phyloP scores from a whole-genome alignment of 2,797 vertebrate genomes.

The Centropyge bicolor region DNA sequence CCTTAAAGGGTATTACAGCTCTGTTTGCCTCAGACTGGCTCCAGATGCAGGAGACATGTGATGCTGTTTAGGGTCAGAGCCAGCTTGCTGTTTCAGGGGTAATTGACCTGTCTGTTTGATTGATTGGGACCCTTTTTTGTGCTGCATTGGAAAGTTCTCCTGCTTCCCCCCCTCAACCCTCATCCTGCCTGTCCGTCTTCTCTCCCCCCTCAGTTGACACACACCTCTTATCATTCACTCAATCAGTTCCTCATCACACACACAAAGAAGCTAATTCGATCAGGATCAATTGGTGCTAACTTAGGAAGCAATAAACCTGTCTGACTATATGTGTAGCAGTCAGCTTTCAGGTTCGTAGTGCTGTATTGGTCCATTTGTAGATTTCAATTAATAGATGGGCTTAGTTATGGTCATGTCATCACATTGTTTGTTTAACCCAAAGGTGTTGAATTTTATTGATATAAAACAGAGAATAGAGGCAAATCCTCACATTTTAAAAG shows the following conservation, averaged over 20 bases:
- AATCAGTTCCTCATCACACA: constrained; percentile 17
- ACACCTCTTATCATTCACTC: neutral
- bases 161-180: neutral
- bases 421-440: neutral
- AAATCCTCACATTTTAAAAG: neutral
- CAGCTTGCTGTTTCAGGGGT: constrained; percentile 52
- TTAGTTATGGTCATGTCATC: neutral
- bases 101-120: constrained; percentile 53
- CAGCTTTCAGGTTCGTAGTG: neutral
- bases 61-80: constrained; percentile 22
- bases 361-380: neutral
- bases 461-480: too few relatives aligned
- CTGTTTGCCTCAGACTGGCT: constrained; percentile 8
- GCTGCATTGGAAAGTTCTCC: constrained; percentile 22
- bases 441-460: too few relatives aligned
- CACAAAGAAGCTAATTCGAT: neutral
- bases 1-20: neutral
- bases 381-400: neutral
- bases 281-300: constrained; percentile 12
- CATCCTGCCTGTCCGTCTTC: neutral
- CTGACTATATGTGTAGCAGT: neutral
- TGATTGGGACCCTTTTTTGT: constrained; percentile 49
- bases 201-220: neutral
- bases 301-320: neutral
- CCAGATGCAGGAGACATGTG: neutral